Evolutionary conservation across 2,888 invertebrate species (phyloP).

Genomic region (Gibbula magus): DNA sequence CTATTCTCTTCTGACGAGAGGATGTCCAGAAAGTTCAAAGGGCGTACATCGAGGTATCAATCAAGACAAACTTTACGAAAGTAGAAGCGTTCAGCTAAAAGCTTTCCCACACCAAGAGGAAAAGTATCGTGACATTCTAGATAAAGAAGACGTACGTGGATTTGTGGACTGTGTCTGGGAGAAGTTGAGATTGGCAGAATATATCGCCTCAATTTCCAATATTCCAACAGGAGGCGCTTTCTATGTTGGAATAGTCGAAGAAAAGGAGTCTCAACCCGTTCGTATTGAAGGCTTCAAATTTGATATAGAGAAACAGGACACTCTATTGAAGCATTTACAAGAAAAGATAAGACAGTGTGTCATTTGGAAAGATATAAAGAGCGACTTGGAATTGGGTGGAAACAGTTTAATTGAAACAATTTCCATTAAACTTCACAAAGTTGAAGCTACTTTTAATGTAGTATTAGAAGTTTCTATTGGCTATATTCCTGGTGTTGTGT

Average conservation of each 20-base stretch:
- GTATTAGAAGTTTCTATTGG: background rate
- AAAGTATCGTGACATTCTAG: background rate
- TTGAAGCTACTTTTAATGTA: no score
- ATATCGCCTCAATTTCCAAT: background rate
- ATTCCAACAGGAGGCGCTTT: background rate
- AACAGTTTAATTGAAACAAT: no score
- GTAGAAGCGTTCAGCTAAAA: background rate
- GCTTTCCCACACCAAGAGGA: background rate
- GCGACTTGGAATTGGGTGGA: no score
- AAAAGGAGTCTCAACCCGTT: background rate
- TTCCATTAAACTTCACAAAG: no score
- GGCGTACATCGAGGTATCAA: background rate
- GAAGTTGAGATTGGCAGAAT: background rate
- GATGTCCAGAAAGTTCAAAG: background rate
- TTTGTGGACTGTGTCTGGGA: background rate
- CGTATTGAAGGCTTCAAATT: no score
- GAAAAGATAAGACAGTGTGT: no score
- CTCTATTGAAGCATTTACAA: no score
- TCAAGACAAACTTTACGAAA: background rate
- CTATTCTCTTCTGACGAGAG: background rate
- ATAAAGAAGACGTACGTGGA: background rate
- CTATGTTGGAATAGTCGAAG: background rate
- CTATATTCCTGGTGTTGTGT: no score
- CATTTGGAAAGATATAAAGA: no score
- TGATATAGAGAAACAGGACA: no score